Conservation (phyloP, 2,797 vertebrate species). For the Neostethus bicornis region DNA sequence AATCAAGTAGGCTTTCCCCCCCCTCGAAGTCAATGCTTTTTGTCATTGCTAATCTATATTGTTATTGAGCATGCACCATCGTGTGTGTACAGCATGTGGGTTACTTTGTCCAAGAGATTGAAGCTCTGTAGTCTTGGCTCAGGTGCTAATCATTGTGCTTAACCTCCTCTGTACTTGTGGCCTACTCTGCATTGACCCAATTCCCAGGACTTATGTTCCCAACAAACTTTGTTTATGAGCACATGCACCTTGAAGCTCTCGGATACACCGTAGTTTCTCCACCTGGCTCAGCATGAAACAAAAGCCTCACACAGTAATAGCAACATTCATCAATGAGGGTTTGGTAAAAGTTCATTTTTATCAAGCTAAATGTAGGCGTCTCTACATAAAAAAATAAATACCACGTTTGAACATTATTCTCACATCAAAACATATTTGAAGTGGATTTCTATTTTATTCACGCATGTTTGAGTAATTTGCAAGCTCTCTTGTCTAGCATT, state of each 20-base stretch:
- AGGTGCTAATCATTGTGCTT: constrained; percentile 79
- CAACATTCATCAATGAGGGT: constrained; percentile 2
- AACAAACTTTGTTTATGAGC: constrained; percentile 55
- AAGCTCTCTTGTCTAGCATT: no score
- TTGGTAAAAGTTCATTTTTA: no score
- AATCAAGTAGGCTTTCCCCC: no score
- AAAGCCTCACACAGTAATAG: constrained; percentile 11
- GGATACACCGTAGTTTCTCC: constrained; percentile 18
- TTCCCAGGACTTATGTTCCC: constrained; percentile 76
- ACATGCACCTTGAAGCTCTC: constrained; percentile 32
- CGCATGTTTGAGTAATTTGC: no score
- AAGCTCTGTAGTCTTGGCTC: constrained; percentile 73
- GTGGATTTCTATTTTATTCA: no score
- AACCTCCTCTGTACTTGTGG: constrained; percentile 73
- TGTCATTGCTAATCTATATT: constrained; percentile 43
- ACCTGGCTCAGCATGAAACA: constrained; percentile 30
- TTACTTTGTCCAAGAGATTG: constrained; percentile 61
- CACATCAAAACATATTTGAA: no score
- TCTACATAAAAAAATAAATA: background rate
- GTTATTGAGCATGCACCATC: constrained; percentile 17
- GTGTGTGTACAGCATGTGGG: constrained; percentile 5
- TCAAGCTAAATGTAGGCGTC: no score
- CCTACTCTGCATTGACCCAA: constrained; percentile 77
- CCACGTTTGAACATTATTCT: no score
- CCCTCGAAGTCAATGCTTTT: constrained; percentile 7